Conservation (phyloP, 2,888 invertebrate species). For the Orthosia incerta region DNA sequence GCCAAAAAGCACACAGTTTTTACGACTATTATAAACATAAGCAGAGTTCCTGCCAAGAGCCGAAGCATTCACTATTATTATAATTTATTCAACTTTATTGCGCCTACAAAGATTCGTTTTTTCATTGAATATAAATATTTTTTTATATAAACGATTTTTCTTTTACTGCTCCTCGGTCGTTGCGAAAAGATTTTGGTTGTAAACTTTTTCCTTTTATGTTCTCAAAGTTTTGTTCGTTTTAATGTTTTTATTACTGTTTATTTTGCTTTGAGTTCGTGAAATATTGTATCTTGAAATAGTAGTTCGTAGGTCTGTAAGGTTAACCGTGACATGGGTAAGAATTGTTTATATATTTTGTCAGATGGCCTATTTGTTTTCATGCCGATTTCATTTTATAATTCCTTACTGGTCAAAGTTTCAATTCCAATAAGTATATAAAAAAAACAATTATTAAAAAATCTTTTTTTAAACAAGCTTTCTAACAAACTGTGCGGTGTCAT, state of each 20-base stretch:
- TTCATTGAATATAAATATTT: conserved; percentile 52
- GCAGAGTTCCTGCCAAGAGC: conserved; percentile 11
- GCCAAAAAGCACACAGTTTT: conserved; percentile 41
- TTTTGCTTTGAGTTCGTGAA: conserved; percentile 21
- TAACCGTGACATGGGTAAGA: background rate
- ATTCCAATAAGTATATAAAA: too few relatives aligned
- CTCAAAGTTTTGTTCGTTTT: conserved; percentile 36
- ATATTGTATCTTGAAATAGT: background rate
- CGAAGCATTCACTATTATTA: conserved; percentile 31
- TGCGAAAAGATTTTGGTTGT: conserved; percentile 29
- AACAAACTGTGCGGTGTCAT: too few relatives aligned
- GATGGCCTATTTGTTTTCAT: background rate
- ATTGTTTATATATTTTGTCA: background rate
- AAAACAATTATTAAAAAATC: too few relatives aligned
- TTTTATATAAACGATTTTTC: conserved; percentile 44
- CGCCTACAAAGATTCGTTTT: conserved; percentile 33
- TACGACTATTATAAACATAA: conserved; percentile 35
- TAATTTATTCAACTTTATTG: conserved; percentile 54
- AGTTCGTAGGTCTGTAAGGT: background rate
- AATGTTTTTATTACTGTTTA: conserved; percentile 32
- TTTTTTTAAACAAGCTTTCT: too few relatives aligned
- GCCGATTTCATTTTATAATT: background rate
- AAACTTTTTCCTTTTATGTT: conserved; percentile 47
- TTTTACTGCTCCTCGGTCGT: conserved; percentile 38
- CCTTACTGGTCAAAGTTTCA: background rate